Base-by-base conservation (phyloP, 2,797 vertebrate species). In the Salmo trutta region DNA sequence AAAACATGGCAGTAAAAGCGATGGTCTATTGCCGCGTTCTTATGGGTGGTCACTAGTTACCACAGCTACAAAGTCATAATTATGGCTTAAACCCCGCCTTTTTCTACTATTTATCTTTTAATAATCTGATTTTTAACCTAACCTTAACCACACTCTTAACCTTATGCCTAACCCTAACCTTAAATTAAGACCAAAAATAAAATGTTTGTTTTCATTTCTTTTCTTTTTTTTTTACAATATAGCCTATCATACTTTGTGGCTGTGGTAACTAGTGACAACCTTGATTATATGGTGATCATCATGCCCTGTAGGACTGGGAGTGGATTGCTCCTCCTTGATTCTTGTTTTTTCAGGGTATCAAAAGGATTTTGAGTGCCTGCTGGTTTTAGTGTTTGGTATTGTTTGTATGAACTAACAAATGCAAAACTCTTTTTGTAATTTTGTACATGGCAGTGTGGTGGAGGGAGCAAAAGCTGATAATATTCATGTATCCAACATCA, bases 1-100 rank as follows among this genome's bases (percentile, higher is more conserved):
- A 88, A 91, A 88, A 89, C 79, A 77, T 84, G 90, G 91, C 86
- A 85, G 89, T 73, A 83, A 91, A 90, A 93, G 88, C 79, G 88
- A 93, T 93, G 91, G 88, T 84, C 85, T 88, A 82, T 81, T 81
- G 78, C 79, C 41, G 71, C 75, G 79, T 87, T 81, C 73, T 92
- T 47, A 47, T 47, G 41, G 41, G 41, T 47, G 12, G 41, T 47
- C 41, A 47, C 41, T 47, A 47, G 41, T 47, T 47, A 47, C 41
- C 41, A 47, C 2, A 1, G 41, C 2, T 10, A 47, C 41, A 47
- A 47, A 12, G 41, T 47, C 41, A 3, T 47, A 47, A 47, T 47
- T 14, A 47, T 47, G 41, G 10, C 41, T 3, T 1, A 47, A 47
- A 47, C 10, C 10, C 41, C 10, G 10, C 41, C 41, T 14, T 14